A percentile compares a stretch with the other conserved stretches of the same genome.
Evolutionary conservation across 1,140 invertebrate genomes (phyloP).

Genomic region (Pachypsylla venusta): DNA sequence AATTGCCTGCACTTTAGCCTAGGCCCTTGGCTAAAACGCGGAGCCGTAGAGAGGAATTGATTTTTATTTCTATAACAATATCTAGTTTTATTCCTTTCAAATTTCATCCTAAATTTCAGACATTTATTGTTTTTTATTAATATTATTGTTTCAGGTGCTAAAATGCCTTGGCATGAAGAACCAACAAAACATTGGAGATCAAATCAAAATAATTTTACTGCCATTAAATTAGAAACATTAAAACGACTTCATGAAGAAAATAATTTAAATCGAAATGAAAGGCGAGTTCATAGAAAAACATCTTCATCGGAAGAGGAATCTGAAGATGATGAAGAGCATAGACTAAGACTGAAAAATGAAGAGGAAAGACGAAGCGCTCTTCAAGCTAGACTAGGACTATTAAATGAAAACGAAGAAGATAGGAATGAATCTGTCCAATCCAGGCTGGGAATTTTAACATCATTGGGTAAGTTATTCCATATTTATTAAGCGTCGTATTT

Average conservation of each 20-base stretch:
- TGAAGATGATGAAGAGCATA: neutral
- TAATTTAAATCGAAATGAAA: neutral
- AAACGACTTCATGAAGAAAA: neutral
- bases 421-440: neutral
- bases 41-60: no score
- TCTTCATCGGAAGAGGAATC: neutral
- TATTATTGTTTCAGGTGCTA: neutral
- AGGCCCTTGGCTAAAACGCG: no score
- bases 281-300: neutral
- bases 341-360: neutral
- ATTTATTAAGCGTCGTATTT: no score
- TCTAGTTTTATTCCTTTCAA: no score
- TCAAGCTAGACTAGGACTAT: neutral
- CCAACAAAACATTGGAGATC: neutral
- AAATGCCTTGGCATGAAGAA: slow-evolving; percentile 2
- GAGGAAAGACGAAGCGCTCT: neutral
- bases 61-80: no score
- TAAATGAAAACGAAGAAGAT: neutral
- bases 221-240: slow-evolving; percentile 2
- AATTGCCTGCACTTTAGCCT: no score
- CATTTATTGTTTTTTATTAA: no score
- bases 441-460: neutral
- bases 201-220: neutral
- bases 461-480: neutral
- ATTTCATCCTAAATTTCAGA: no score